Conservation (phyloP, 1,140 invertebrate genomes). For the Heterodera schachtii region DNA sequence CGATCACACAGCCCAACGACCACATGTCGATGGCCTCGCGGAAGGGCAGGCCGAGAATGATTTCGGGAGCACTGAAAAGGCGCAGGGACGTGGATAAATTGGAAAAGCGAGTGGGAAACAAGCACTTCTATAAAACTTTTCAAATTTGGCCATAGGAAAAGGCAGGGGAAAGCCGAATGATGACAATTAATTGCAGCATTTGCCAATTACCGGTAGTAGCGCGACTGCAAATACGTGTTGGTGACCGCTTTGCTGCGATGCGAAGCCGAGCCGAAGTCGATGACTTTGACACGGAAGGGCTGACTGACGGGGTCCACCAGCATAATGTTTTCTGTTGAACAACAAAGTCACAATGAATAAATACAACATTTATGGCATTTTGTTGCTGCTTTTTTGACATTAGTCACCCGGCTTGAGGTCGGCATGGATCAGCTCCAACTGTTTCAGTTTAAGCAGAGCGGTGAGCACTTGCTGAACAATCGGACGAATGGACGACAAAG, state of each 20-base stretch:
- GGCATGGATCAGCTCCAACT: constrained; percentile 97
- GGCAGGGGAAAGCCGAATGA: not conserved
- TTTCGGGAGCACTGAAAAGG: constrained; percentile 84
- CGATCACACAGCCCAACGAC: constrained; percentile 98
- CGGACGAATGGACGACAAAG: constrained; percentile 89
- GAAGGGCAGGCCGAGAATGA: constrained; percentile 94
- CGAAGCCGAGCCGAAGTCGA: constrained; percentile 98
- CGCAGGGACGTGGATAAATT: constrained; percentile 18
- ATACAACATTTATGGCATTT: no score
- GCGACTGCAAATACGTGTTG: constrained; percentile 97
- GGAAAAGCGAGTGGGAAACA: not conserved
- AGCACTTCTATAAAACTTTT: not conserved
- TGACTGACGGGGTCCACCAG: constrained; percentile 93
- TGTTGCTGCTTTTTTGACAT: not conserved
- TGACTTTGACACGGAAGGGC: constrained; percentile 87
- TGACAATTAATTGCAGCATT: not conserved
- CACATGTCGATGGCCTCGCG: constrained; percentile 99
- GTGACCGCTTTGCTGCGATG: constrained; percentile 98
- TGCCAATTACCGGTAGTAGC: constrained; percentile 80
- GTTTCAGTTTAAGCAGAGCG: constrained; percentile 94
- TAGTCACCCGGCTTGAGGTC: constrained; percentile 78
- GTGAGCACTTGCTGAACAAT: constrained; percentile 98
- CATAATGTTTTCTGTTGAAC: constrained; percentile 91
- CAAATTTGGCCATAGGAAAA: no score
- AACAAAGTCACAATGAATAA: not conserved